Evolutionary conservation across 2,113 vertebrate genomes (phyloP), one percentile per base, ranked within the genome.

Genomic region (Blennius ocellaris): DNA sequence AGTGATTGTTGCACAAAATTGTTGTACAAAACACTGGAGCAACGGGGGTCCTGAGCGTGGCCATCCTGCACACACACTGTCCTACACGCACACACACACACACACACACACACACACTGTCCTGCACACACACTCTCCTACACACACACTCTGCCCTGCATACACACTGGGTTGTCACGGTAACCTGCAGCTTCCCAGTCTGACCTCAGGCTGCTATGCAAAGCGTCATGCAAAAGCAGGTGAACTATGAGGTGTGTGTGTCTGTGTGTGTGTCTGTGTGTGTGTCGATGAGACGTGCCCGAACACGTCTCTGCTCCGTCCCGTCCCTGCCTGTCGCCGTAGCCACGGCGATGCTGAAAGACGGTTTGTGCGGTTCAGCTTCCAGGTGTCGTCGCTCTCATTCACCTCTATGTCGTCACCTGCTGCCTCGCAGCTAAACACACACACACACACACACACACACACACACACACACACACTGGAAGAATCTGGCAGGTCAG

Each of bases 141-240:
- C 10, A 43, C 41, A 43, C 2, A 15, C 8, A 51, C 43, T 30
- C 2, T 2, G 21, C 21, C 21, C 21, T 30, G 21, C 21, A 11
- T 6, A 41, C 48, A 59, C 4, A 43, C 21, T 30, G 21, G 8
- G 74, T 78, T 70, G 79, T 69, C 75, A 80, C 5, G 12, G 62
- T 16, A 47, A 72, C 73, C 11, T 41, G 38, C 44, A 4, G 30
- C 50, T 45, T 71, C 69, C 49, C 72, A 48, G 9, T 45, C 30
- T 81, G 74, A 70, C 82, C 80, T 73, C 63, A 69, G 76, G 76
- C 72, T 40, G 45, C 65, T 30, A 89, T 88, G 83, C 84, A 87
- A 91, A 88, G 58, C 11, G 8, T 10, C 36, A 88, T 83, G 84
- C 77, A 82, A 85, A 88, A 75, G 67, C 12, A 1, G 61, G n/a